Evolutionary conservation across 2,888 invertebrate species (phyloP), one percentile per base, ranked within the genome.

Genomic region (Cerastis rubricosa): DNA sequence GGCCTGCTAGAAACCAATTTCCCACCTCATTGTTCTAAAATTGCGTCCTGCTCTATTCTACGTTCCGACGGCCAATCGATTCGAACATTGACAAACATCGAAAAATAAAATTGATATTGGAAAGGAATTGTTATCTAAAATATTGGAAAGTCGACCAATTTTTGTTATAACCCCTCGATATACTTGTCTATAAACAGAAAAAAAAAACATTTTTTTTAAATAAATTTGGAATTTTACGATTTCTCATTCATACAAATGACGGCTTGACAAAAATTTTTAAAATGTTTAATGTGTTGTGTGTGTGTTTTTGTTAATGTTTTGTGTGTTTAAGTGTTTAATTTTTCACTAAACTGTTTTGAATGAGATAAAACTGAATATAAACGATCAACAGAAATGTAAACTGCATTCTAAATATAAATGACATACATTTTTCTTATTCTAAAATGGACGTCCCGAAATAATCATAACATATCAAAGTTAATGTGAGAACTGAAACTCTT

Each of bases 11-110:
- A 93, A 94, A 93, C 92, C 95, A 94, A 95, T 95, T 94, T 94
- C 93, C 92, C 90, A 92, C 90, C 91, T 93, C 93, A 94, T 95
- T 95, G 94, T 95, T 95, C 94, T 93, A 93, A 94, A 94, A 94
- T 95, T 94, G 92, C 91, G 90, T 91, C 91, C 90, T 92, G 88
- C 90, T 83, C 87, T 83, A 83, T 83, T 84, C 84, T 85, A 90
- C 84, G 80, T 91, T 88, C 87, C 88, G 83, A 89, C 89, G 90
- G 89, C 89, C 89, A 89, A 89, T 90, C 88, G 85, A 88, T 90
- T 90, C 91, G 87, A 86, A 89, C 87, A 91, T 91, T 90, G 90
- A 90, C 90, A 91, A 91, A 92, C 88, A 90, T 92, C 88, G 89
- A 90, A 91, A 91, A 90, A 89, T 90, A 90, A 89, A 90, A 90